Evolutionary conservation across 1,140 invertebrate species (phyloP).

Genomic region (Sinonovacula constricta): DNA sequence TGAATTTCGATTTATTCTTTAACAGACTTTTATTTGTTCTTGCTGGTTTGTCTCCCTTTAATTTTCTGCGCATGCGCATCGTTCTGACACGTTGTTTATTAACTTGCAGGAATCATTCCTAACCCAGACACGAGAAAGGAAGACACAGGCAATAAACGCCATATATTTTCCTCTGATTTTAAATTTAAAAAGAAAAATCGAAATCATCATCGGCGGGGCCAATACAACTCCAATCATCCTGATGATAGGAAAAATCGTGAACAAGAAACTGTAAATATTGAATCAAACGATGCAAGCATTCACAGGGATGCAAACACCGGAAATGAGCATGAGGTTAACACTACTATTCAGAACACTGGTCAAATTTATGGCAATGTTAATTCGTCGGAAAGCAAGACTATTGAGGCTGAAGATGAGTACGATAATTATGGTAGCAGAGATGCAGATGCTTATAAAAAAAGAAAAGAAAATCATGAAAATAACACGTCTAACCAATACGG

Average conservation of each 20-base stretch:
- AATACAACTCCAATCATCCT: background rate
- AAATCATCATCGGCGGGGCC: background rate
- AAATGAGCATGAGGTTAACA: background rate
- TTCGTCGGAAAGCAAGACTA: background rate
- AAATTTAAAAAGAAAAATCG: constrained; percentile 41
- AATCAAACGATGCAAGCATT: background rate
- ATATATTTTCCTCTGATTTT: constrained; percentile 40
- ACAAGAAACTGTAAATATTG: constrained; percentile 7
- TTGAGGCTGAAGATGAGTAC: background rate
- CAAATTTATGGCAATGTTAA: background rate
- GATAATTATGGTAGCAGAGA: background rate
- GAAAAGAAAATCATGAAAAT: no score
- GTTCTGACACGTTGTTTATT: no score
- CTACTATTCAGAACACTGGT: background rate
- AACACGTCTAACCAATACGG: no score
- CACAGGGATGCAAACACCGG: background rate
- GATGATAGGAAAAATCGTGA: background rate
- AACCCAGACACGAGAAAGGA: background rate
- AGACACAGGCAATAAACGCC: background rate
- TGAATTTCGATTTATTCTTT: no score
- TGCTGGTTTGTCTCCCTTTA: no score
- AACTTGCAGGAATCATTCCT: background rate
- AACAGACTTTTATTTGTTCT: no score
- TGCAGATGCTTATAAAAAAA: background rate
- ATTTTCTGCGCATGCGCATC: no score